Evolutionary conservation across 2,113 vertebrate species (phyloP).

Genomic region (Scortum barcoo): DNA sequence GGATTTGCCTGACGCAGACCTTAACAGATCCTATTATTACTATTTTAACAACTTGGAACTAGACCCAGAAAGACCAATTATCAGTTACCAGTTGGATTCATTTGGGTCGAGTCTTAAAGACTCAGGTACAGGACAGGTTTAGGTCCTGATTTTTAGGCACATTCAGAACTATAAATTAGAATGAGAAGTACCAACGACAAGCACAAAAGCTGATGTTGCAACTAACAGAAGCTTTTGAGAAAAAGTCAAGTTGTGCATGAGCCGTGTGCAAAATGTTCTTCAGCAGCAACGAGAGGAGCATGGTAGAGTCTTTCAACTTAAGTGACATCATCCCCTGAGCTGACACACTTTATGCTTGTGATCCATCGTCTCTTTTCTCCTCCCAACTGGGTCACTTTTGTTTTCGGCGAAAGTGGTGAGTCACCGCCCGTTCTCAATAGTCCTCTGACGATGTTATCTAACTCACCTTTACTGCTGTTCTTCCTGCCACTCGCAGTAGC

Average conservation of each 20-base stretch:
- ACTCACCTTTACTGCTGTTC: constrained; percentile 41
- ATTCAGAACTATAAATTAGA: not conserved
- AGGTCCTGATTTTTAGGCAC: too few species aligned
- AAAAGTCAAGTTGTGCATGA: not conserved
- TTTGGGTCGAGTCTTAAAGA: not conserved
- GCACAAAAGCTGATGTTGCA: not conserved
- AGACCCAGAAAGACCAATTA: too few species aligned
- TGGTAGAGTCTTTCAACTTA: not conserved
- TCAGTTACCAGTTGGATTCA: not conserved
- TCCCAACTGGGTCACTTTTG: constrained; percentile 30
- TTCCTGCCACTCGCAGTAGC: not conserved
- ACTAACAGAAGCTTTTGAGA: not conserved
- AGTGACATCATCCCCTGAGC: constrained; percentile 38
- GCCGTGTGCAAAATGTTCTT: not conserved
- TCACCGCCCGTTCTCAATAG: constrained; percentile 16
- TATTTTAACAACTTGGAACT: not conserved
- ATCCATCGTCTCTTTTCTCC: constrained; percentile 22
- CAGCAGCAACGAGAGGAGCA: not conserved
- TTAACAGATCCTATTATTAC: not conserved
- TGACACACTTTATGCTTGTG: constrained; percentile 9
- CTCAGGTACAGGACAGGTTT: not conserved
- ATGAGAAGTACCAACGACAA: not conserved
- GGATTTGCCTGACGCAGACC: not conserved
- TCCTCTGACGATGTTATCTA: constrained; percentile 42
- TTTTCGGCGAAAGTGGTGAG: constrained; percentile 49